Conservation (phyloP, 2,113 vertebrate genomes). For the Salvelinus alpinus region DNA sequence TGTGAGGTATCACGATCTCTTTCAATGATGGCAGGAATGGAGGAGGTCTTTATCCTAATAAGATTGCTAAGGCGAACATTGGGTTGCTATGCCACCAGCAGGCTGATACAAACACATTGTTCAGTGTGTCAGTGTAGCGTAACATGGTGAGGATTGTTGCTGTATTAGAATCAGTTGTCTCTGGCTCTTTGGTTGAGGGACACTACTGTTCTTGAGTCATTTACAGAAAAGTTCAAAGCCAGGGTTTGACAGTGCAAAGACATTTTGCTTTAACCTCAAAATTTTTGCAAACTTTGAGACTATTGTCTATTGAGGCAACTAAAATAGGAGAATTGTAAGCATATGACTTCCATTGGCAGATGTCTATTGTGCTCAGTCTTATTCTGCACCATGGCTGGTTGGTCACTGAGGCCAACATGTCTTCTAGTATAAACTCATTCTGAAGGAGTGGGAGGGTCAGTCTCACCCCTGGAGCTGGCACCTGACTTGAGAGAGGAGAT, state of each 20-base stretch:
- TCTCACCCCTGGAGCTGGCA: not conserved
- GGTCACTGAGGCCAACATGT: not conserved
- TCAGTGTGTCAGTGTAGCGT: not conserved
- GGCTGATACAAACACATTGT: not conserved
- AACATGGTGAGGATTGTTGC: not conserved
- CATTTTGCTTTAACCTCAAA: no score
- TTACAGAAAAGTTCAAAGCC: no score
- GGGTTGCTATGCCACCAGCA: not conserved
- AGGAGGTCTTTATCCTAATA: no score
- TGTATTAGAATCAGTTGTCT: not conserved
- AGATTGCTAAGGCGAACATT: no score
- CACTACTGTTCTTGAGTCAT: no score
- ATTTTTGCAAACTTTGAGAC: no score
- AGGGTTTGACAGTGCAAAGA: no score
- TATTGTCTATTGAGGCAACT: not conserved
- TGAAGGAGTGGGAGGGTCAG: not conserved
- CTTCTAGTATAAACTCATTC: not conserved
- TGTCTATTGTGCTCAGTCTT: not conserved
- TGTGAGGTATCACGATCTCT: no score
- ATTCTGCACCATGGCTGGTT: not conserved
- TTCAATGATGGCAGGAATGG: no score
- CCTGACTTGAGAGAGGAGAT: conserved; percentile 1
- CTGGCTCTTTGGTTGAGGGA: no score
- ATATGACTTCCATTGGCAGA: no score
- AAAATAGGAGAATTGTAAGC: no score